Conservation (phyloP, 2,888 invertebrate species). For the Allolobophora icterica region DNA sequence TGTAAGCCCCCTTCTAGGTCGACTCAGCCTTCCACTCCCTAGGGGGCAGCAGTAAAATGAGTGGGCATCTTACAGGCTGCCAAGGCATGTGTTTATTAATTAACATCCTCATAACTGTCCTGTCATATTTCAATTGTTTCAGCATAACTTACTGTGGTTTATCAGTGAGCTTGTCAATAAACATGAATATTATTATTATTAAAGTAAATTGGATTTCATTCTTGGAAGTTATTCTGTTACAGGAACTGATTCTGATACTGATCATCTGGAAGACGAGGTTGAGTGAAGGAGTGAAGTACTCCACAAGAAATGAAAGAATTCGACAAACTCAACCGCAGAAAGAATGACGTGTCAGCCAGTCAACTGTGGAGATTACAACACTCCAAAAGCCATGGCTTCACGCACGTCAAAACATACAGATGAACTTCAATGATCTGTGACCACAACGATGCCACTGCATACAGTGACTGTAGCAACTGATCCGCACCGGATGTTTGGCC, state of each 20-base stretch:
- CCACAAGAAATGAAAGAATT: constrained; percentile 9
- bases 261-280: not conserved
- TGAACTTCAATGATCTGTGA: not conserved
- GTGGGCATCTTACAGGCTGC: no score
- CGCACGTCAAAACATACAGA: not conserved
- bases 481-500: not conserved
- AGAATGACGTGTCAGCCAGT: not conserved
- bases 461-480: constrained; percentile 6
- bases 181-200: no score
- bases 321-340: not conserved
- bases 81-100: no score
- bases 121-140: no score
- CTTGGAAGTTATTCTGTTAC: not conserved
- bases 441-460: not conserved
- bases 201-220: not conserved
- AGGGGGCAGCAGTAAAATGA: no score
- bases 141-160: no score
- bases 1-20: no score
- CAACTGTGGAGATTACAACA: not conserved
- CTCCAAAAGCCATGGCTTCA: not conserved
- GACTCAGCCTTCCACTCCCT: no score
- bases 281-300: not conserved
- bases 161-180: no score
- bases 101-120: no score
- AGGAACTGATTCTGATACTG: constrained; percentile 8